Evolutionary conservation across 1,140 invertebrate genomes (phyloP).

Genomic region (Zaprionus kolodkinae): DNA sequence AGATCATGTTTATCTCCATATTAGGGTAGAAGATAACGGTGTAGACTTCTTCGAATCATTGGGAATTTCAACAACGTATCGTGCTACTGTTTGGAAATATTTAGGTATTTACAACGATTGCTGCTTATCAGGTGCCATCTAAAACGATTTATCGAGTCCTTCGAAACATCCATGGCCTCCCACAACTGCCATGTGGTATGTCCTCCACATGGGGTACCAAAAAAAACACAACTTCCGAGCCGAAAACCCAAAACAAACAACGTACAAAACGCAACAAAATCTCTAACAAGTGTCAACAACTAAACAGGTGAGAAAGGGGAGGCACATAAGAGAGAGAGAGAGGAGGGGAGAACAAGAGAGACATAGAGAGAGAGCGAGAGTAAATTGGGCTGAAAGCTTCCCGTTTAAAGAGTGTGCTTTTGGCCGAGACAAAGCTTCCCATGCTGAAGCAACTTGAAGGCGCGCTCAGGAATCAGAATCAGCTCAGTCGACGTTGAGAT

Average conservation of each 20-base stretch:
- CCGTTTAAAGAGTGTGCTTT: conserved; percentile 54
- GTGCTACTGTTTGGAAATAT: neutral
- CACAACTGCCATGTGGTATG: neutral
- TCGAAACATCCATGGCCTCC: conserved; percentile 36
- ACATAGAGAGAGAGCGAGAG: conserved; percentile 19
- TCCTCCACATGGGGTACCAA: conserved; percentile 7
- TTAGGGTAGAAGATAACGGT: neutral
- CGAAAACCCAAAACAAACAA: conserved; percentile 38
- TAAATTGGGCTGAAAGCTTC: conserved; percentile 4
- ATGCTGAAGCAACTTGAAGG: conserved; percentile 33
- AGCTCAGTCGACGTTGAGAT: conserved; percentile 69
- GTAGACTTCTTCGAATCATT: neutral
- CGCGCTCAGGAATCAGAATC: conserved; percentile 50
- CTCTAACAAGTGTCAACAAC: conserved; percentile 78
- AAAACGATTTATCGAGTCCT: conserved; percentile 60
- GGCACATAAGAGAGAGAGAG: conserved; percentile 8
- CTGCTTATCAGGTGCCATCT: conserved; percentile 55
- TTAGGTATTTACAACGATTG: neutral
- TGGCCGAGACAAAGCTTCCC: conserved; percentile 16
- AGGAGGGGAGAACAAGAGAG: neutral
- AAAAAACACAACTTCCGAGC: conserved; percentile 44
- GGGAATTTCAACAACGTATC: neutral
- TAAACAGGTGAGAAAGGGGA: neutral
- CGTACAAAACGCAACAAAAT: conserved; percentile 54
- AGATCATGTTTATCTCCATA: neutral